Base-by-base conservation (phyloP, 2,113 vertebrate genomes). In the Condylura cristata region DNA sequence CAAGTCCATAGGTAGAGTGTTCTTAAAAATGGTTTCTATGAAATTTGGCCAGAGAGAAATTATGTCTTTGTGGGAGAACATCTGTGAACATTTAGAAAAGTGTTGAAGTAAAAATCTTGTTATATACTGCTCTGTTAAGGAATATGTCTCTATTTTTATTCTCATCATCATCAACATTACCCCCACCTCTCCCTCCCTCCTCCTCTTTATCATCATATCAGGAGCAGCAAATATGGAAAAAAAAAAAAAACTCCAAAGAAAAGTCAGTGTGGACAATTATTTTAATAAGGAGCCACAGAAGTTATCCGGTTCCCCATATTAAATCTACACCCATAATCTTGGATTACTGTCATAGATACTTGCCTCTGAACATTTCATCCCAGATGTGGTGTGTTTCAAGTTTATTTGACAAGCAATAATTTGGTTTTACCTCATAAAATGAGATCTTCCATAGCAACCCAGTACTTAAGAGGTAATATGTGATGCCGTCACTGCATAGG, bases 171-270 rank as follows among this genome's bases (percentile, higher is more conserved):
- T 17, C 11, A 26, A 16, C 1, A 44, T 6, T 8, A 70, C 6
- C 2, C 20, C 10, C 32, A 48, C 6, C 51, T 24, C 8, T 30
- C 2, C 7, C 3, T 2, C 34, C 8, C 4, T 14, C 26, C 2
- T 74, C 16, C 6, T 70, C 18, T 26, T 56, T 8, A 56, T 6
- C 20, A 56, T 22, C 53, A 56, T 22, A 56, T 18, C 53, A 56
- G 17, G 18, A 56, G 53, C 53, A 56, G 20, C 53, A 39, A 17
- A 26, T 93, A 92, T 66, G 22, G 63, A 3, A 28, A 2, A 6
- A 6, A 16, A 9, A 48, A 30, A 72, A 80, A 56, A 3, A 1
- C 3, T 61, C 34, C n/a, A 60, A 39, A 41, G 13, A n/a, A 53
- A 63, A 60, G 37, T 68, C 13, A 66, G 60, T 16, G n/a, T n/a